These are phyloP conservation scores for Cephalotes varians DNA, from an alignment of 2,888 invertebrate species.

Conservation along the genomic window DNA sequence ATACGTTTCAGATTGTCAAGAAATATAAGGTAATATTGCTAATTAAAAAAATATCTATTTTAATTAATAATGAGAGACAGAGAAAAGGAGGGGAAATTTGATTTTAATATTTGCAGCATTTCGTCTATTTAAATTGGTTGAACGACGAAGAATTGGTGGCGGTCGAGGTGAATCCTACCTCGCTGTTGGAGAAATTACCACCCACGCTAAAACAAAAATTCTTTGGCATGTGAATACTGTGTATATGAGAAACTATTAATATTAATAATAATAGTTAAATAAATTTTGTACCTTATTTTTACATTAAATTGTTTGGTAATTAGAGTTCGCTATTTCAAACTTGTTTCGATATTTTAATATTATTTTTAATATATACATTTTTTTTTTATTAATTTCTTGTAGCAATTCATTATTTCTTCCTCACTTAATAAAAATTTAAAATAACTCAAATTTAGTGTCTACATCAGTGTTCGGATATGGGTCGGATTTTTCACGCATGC, in stretches of 20 bases:
- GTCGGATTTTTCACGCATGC: no score
- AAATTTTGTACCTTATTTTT: background rate
- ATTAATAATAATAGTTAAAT: background rate
- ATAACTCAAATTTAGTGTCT: background rate
- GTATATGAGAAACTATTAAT: background rate
- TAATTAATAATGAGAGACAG: constrained; percentile 66
- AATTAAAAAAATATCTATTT: background rate
- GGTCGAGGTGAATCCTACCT: constrained; percentile 91
- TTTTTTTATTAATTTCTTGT: background rate
- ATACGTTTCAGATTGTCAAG: constrained; percentile 85
- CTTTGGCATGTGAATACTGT: constrained; percentile 86
- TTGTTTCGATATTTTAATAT: background rate
- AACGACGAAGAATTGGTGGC: constrained; percentile 91
- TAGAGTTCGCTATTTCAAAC: background rate
- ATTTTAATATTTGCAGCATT: constrained; percentile 88
- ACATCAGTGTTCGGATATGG: no score
- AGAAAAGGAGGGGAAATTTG: constrained; percentile 63
- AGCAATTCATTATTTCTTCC: background rate
- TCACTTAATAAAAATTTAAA: background rate
- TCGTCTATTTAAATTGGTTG: constrained; percentile 91
- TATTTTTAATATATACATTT: background rate
- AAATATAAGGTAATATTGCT: constrained; percentile 86
- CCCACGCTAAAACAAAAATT: constrained; percentile 89
- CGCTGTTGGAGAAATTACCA: constrained; percentile 91
- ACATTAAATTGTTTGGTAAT: background rate